Evolutionary conservation across 1,140 invertebrate species (phyloP).

Genomic region (Aphaenogaster rudis): DNA sequence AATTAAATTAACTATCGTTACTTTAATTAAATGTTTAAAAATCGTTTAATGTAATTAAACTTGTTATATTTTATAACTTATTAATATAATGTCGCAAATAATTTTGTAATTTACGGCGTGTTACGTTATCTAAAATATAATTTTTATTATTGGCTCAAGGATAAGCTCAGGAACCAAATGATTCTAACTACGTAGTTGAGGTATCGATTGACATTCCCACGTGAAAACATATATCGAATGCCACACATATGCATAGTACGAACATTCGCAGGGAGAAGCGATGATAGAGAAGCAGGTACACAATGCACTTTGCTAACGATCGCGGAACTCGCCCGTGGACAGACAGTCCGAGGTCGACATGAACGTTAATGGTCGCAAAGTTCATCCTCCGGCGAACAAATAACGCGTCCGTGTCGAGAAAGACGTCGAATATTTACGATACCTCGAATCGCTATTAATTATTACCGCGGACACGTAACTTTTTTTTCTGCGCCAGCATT

Average conservation of each 20-base stretch:
- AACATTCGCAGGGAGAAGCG: not conserved
- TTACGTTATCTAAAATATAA: not conserved
- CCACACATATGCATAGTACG: not conserved
- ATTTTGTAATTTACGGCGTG: not conserved
- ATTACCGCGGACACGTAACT: not conserved
- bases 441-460: slow-evolving; percentile 10
- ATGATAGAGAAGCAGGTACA: not conserved
- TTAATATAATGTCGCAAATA: not conserved
- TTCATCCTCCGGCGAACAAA: slow-evolving; percentile 42
- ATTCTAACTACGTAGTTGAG: not conserved
- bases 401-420: slow-evolving; percentile 8
- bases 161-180: not conserved
- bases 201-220: slow-evolving; percentile 20
- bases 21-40: too few species aligned
- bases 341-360: slow-evolving; percentile 10
- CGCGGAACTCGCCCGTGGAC: slow-evolving; percentile 42
- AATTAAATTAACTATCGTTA: too few species aligned
- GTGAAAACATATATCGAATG: slow-evolving; percentile 1
- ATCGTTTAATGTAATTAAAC: not conserved
- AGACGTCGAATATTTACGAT: not conserved
- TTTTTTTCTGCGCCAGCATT: not conserved
- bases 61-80: not conserved
- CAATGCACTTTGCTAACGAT: slow-evolving; percentile 17
- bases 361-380: slow-evolving; percentile 62
- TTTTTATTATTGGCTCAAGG: not conserved